Percentiles rank a stretch among this genome's conserved stretches.
phyloP scores from a whole-genome alignment of 2,888 invertebrate species.

The Ptychoptera contaminata region DNA sequence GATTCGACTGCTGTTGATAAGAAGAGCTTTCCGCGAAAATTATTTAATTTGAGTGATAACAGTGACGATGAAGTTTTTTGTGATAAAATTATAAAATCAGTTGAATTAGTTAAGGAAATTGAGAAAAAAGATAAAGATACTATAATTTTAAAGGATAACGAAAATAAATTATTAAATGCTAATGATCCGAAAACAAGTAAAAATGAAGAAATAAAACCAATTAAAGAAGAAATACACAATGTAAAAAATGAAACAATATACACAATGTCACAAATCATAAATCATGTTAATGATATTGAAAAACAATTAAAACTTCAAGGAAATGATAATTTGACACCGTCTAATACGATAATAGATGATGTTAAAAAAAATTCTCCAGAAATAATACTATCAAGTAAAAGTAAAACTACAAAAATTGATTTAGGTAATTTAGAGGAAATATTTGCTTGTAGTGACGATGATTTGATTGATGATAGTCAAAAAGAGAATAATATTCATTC shows the following conservation, averaged over 20 bases:
- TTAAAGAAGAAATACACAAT: no score
- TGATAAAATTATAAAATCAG: neutral
- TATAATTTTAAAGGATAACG: neutral
- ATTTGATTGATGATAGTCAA: conserved; percentile 4
- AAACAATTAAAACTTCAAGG: neutral
- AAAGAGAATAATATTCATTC: neutral
- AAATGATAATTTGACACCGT: neutral
- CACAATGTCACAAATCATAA: no score
- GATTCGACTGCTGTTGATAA: neutral
- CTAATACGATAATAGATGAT: neutral
- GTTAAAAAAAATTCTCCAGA: neutral
- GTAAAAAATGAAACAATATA: no score
- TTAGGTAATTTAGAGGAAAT: conserved; percentile 4
- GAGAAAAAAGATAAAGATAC: neutral
- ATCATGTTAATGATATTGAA: no score
- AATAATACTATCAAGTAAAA: neutral
- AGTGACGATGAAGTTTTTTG: no score
- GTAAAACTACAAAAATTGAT: conserved; percentile 4
- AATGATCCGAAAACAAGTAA: no score
- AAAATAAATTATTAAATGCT: no score
- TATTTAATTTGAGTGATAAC: no score
- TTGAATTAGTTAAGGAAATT: neutral
- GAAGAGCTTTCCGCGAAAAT: no score
- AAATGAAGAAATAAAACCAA: no score
- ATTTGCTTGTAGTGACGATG: conserved; percentile 5